Conservation (phyloP, 2,113 vertebrate genomes). For the Vicugna pacos region DNA sequence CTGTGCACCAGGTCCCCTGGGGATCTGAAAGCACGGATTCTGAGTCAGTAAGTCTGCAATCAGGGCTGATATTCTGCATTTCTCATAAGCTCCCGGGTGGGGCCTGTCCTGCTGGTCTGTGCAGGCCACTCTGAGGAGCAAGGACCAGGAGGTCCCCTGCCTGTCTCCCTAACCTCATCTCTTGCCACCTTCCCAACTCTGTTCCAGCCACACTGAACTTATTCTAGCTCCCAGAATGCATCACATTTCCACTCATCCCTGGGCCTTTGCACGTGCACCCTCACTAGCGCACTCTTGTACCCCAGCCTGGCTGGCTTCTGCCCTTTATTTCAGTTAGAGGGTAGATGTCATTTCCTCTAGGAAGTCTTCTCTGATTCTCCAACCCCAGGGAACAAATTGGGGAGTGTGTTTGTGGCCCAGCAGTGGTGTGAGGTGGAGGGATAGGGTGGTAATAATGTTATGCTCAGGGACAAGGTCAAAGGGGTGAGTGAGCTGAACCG, state of each 20-base stretch:
- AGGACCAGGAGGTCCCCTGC: not conserved
- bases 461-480: not conserved
- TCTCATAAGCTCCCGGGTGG: not conserved
- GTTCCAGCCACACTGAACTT: not conserved
- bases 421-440: not conserved
- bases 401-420: not conserved
- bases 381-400: not conserved
- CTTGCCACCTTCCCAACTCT: not conserved
- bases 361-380: not conserved
- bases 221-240: not conserved
- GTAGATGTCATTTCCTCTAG: not conserved
- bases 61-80: not conserved
- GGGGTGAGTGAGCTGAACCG: not conserved
- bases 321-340: not conserved
- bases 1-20: rapidly evolving
- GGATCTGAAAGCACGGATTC: not conserved
- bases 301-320: not conserved
- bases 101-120: too few species aligned
- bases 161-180: not conserved
- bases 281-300: not conserved
- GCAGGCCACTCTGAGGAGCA: not conserved
- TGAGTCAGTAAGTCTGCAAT: not conserved
- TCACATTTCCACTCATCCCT: not conserved
- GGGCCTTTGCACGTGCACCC: not conserved
- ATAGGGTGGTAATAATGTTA: not conserved